Evolutionary conservation across 2,113 vertebrate genomes (phyloP), one percentile per base, ranked within the genome.

Genomic region (Neotragus pygmaeus): DNA sequence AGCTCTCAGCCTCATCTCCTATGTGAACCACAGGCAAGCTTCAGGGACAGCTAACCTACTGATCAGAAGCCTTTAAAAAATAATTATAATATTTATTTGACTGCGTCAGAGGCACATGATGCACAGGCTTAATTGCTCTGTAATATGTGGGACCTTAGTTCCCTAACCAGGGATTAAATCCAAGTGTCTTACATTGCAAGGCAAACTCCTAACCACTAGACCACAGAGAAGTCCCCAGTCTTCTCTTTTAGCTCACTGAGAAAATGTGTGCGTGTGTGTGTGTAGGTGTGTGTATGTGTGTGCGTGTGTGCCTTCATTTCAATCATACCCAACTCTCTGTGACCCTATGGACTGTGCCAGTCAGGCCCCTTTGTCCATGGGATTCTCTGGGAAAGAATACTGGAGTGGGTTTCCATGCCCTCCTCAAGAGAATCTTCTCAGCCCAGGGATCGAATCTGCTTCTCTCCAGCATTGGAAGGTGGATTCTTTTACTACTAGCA

Each of bases 241-340:
- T 39, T 70, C 66, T 70, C 66, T 12, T 70, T 21, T 7, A 75
- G 21, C 36, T 75, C 36, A 75, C 70, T 75, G 21, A 75, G 39
- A 75, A 75, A 43, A 75, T 75, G 23, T 73, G 66, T 12, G 66
- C 23, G n/a, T 36, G 17, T 36, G 60, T 70, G 10, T 12, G n/a
- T 70, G n/a, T 17, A 6, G 6, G 28, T 60, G 58, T 30, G 7
- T n/a, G 3, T 33, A 0, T 19, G 62, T 17, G 30, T 17, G 19
- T 23, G n/a, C 2, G 1, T 43, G 12, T 43, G 21, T 75, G 70
- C 70, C 13, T 25, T 75, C 66, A 73, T 39, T 73, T 39, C 70
- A 75, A 7, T 75, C 11, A 43, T 43, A 43, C 43, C 23, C 39
- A 14, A 43, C 39, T 75, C 23, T 43, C 43, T 43, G 36, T 43